A percentile compares a stretch with the other conserved stretches of the same genome.
phyloP scores from a whole-genome alignment of 2,888 invertebrate species.

The Disparrhopalites patrizii region DNA sequence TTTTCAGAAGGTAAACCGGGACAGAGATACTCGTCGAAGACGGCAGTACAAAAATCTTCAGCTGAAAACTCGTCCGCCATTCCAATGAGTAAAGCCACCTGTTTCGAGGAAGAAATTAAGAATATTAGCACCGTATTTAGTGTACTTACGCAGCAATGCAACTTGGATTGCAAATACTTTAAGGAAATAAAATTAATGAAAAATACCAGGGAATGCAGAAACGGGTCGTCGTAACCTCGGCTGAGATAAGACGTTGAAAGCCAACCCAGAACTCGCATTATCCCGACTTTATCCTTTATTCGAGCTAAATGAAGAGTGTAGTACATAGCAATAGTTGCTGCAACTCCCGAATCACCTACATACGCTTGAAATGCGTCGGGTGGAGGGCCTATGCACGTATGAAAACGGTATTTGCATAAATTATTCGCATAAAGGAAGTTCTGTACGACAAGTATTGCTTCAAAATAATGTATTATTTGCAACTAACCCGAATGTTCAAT shows the following conservation, averaged over 20 bases:
- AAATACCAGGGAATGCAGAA: slow-evolving; percentile 78
- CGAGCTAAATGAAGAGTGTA: slow-evolving; percentile 85
- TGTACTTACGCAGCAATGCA: no score
- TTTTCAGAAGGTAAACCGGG: slow-evolving; percentile 84
- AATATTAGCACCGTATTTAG: not conserved
- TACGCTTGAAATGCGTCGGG: slow-evolving; percentile 92
- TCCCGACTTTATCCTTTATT: slow-evolving; percentile 71
- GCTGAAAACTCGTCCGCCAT: slow-evolving; percentile 88
- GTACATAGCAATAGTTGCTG: slow-evolving; percentile 90
- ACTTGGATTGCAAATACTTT: not conserved
- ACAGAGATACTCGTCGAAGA: slow-evolving; percentile 94
- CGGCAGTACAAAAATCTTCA: slow-evolving; percentile 89
- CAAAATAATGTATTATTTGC: no score
- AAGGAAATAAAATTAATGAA: not conserved
- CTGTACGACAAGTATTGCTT: no score
- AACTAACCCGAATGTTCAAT: slow-evolving; percentile 73
- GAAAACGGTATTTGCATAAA: not conserved
- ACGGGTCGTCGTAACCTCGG: slow-evolving; percentile 90
- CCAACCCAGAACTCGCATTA: slow-evolving; percentile 81
- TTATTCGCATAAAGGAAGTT: not conserved
- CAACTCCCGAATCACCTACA: slow-evolving; percentile 84
- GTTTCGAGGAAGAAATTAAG: slow-evolving; percentile 30
- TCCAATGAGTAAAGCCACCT: slow-evolving; percentile 73
- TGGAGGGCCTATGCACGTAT: slow-evolving; percentile 81
- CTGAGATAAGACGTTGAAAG: slow-evolving; percentile 87